These are phyloP conservation scores for Balaenoptera acutorostrata DNA, from an alignment of 2,113 vertebrate species.

Conservation along the genomic window DNA sequence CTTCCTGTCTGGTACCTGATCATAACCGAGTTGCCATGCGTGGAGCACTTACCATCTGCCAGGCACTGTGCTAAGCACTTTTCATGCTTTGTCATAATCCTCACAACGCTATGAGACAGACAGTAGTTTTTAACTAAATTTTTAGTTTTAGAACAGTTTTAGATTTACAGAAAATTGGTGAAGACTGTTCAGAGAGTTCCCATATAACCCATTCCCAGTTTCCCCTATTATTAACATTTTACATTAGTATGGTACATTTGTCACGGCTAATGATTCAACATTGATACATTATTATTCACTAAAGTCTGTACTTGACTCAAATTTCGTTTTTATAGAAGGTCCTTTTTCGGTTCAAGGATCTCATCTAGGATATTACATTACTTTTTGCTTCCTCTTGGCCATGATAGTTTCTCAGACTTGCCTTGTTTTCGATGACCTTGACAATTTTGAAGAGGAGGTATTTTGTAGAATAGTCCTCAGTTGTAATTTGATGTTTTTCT, in stretches of 20 bases:
- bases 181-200: not conserved
- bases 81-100: not conserved
- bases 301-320: not conserved
- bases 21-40: not conserved
- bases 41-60: not conserved
- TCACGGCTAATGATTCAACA: not conserved
- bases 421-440: not conserved
- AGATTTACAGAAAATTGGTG: not conserved
- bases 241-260: not conserved
- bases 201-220: rapidly evolving
- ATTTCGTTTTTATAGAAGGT: not conserved
- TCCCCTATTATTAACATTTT: not conserved
- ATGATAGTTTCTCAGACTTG: not conserved
- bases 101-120: not conserved
- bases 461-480: not conserved
- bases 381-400: not conserved
- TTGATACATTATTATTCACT: not conserved
- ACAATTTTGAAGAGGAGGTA: not conserved
- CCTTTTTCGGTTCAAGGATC: not conserved
- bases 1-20: not conserved
- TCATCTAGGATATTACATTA: not conserved
- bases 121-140: not conserved
- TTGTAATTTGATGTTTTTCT: not conserved
- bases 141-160: not conserved
- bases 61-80: not conserved